Conservation (phyloP, 2,888 invertebrate genomes). For the Polydrusus tereticollis region DNA sequence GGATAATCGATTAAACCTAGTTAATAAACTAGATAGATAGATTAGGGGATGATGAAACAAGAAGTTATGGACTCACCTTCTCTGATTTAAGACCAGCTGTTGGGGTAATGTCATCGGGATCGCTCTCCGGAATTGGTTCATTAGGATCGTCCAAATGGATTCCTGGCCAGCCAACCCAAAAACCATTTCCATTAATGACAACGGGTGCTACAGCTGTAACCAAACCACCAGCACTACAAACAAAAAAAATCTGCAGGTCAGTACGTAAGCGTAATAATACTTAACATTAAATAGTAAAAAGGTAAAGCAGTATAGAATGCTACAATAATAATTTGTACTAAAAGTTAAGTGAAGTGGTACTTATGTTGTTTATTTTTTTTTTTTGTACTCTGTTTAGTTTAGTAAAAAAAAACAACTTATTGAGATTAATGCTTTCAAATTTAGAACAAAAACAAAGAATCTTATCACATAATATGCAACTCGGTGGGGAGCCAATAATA, state of each 20-base stretch:
- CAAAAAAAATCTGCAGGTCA: not conserved
- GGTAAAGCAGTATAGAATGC: no score
- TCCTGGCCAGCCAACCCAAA: constrained; percentile 95
- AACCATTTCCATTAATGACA: constrained; percentile 84
- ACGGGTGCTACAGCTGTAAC: constrained; percentile 93
- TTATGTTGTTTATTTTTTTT: not conserved
- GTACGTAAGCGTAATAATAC: not conserved
- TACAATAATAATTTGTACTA: not conserved
- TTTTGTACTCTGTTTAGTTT: not conserved
- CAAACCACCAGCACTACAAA: constrained; percentile 85
- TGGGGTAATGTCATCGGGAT: constrained; percentile 87
- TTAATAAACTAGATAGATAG: no score
- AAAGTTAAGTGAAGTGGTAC: no score
- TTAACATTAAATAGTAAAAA: no score
- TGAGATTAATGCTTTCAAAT: not conserved
- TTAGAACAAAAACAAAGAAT: not conserved
- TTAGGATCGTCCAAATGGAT: constrained; percentile 83
- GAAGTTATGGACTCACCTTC: constrained; percentile 74
- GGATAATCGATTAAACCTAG: no score
- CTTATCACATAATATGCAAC: not conserved
- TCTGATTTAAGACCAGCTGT: constrained; percentile 87
- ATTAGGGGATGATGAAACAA: no score
- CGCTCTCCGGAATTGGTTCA: constrained; percentile 87
- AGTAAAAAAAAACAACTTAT: not conserved
- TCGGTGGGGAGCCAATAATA: not conserved